Conservation (phyloP, 2,888 invertebrate genomes). For the Scaptomyza tumidula region DNA sequence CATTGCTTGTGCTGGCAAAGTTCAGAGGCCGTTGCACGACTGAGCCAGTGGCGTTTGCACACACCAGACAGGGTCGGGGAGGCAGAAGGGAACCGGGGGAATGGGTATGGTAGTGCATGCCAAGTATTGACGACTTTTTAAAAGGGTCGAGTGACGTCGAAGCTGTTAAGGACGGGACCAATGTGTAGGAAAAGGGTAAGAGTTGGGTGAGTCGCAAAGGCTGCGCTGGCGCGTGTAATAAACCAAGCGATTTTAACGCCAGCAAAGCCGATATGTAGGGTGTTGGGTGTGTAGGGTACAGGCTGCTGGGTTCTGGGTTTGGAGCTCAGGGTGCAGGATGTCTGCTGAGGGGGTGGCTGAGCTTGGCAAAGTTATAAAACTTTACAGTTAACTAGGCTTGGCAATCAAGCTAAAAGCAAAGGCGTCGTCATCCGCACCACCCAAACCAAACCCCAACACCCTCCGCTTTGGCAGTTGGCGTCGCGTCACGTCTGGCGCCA, state of each 20-base stretch:
- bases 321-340: background rate
- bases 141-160: conserved; percentile 73
- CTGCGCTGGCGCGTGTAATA: conserved; percentile 74
- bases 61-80: conserved; percentile 4
- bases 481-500: conserved; percentile 74
- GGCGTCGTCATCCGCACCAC: conserved; percentile 67
- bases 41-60: background rate
- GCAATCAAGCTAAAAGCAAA: conserved; percentile 82
- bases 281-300: conserved; percentile 15
- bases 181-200: conserved; percentile 15
- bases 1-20: conserved; percentile 34
- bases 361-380: conserved; percentile 78
- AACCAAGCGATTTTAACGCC: conserved; percentile 80
- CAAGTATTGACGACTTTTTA: conserved; percentile 80
- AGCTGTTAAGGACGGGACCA: conserved; percentile 55
- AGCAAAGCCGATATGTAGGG: conserved; percentile 22
- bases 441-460: conserved; percentile 25
- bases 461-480: conserved; percentile 29
- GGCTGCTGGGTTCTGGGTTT: conserved; percentile 1
- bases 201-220: conserved; percentile 12
- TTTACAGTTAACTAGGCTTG: conserved; percentile 82
- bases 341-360: conserved; percentile 12
- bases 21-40: conserved; percentile 64
- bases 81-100: background rate
- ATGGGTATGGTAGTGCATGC: conserved; percentile 32